These are phyloP conservation scores for Struthio camelus DNA, from an alignment of 2,113 vertebrate species.

Conservation along the genomic window DNA sequence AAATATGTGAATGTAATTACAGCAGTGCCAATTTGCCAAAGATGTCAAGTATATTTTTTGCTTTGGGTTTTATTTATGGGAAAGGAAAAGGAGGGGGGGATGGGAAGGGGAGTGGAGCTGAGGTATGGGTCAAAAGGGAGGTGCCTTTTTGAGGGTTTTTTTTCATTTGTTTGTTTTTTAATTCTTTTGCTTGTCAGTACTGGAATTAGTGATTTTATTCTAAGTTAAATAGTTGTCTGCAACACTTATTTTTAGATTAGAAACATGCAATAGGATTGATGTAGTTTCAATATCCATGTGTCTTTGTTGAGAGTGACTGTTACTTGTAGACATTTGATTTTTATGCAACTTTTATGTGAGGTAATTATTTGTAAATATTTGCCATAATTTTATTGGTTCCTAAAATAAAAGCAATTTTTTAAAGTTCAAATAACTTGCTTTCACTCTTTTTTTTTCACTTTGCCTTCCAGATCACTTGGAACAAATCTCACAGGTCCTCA, in stretches of 20 bases:
- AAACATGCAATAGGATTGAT: constrained; percentile 87
- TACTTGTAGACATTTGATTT: constrained; percentile 95
- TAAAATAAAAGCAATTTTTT: constrained; percentile 99
- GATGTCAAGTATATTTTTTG: constrained; percentile 90
- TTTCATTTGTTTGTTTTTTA: constrained; percentile 72
- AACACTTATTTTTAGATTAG: constrained; percentile 89
- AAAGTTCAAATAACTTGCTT: constrained; percentile 80
- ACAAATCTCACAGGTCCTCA: background rate
- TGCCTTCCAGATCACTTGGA: background rate
- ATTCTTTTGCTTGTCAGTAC: constrained; percentile 71
- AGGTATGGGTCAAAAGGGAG: constrained; percentile 56
- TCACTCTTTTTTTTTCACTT: background rate
- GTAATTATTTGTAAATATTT: constrained; percentile 99
- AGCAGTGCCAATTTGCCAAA: constrained; percentile 99
- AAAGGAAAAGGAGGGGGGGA: constrained; percentile 42
- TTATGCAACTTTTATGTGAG: constrained; percentile 99
- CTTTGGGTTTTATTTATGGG: constrained; percentile 53
- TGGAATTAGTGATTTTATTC: constrained; percentile 83
- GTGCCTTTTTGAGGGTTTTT: constrained; percentile 65
- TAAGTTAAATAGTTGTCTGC: constrained; percentile 92
- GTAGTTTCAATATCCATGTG: constrained; percentile 92
- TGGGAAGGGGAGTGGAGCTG: constrained; percentile 34
- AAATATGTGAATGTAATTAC: constrained; percentile 99
- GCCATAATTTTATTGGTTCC: constrained; percentile 99
- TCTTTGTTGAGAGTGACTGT: constrained; percentile 97